phyloP scores from a whole-genome alignment of 2,888 invertebrate genomes.

The Notodonta ziczac region DNA sequence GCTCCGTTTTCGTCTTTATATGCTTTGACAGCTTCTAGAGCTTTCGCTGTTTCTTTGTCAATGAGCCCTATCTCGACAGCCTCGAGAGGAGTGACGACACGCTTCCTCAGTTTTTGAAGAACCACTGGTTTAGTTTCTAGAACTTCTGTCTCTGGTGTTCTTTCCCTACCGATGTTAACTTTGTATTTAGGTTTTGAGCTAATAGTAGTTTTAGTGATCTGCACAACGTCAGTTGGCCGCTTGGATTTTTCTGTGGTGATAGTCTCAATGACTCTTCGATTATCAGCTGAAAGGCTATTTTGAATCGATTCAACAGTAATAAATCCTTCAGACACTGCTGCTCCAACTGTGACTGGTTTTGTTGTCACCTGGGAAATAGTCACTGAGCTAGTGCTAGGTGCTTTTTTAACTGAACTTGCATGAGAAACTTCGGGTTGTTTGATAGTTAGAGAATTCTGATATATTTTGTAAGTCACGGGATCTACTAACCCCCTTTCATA shows the following conservation, averaged over 20 bases:
- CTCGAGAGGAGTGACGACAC: conserved; percentile 89
- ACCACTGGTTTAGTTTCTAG: conserved; percentile 88
- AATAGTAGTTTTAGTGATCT: conserved; percentile 83
- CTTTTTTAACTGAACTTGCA: conserved; percentile 24
- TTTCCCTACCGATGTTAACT: conserved; percentile 86
- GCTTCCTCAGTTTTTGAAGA: conserved; percentile 91
- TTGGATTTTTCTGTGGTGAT: conserved; percentile 47
- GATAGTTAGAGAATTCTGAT: conserved; percentile 37
- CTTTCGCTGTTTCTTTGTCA: conserved; percentile 89
- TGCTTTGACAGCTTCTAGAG: conserved; percentile 86
- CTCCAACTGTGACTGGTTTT: conserved; percentile 84
- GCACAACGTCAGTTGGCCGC: conserved; percentile 79
- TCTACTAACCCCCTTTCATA: conserved; percentile 84
- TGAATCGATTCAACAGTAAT: conserved; percentile 82
- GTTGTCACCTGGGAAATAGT: conserved; percentile 65
- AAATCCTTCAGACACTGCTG: conserved; percentile 84
- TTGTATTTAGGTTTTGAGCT: conserved; percentile 88
- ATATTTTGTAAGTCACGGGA: conserved; percentile 54
- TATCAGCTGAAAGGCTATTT: conserved; percentile 71
- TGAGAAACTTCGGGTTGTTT: conserved; percentile 26
- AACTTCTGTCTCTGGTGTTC: conserved; percentile 82
- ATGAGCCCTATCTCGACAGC: conserved; percentile 92
- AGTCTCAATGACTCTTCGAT: conserved; percentile 50
- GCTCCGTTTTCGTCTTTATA: conserved; percentile 85
- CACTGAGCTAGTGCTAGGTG: conserved; percentile 44